phyloP scores from a whole-genome alignment of 2,888 invertebrate genomes.

The Drosophila helvetica region DNA sequence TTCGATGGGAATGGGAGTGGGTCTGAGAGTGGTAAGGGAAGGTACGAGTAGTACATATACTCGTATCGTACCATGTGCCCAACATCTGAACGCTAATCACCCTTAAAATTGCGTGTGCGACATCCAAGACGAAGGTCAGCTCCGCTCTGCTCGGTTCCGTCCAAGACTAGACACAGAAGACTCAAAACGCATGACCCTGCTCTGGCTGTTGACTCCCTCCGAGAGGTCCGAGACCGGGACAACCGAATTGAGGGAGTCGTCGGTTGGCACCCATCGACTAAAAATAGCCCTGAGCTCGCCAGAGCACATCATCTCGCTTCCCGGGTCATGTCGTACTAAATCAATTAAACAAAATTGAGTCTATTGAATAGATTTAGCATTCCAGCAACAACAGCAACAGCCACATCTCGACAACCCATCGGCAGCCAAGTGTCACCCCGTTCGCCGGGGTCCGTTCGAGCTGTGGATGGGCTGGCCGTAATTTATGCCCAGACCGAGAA shows the following conservation, averaged over 20 bases:
- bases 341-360: slow-evolving; percentile 58
- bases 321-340: slow-evolving; percentile 50
- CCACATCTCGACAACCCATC: slow-evolving; percentile 1
- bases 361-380: slow-evolving; percentile 42
- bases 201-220: background rate
- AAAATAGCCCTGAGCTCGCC: slow-evolving; percentile 26
- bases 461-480: slow-evolving; percentile 22
- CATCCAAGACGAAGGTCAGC: slow-evolving; percentile 66
- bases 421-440: slow-evolving; percentile 17
- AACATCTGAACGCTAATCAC: slow-evolving; percentile 67
- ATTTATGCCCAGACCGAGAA: slow-evolving; percentile 43
- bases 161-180: background rate
- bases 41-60: slow-evolving; percentile 7
- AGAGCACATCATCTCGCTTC: slow-evolving; percentile 10
- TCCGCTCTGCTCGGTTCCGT: background rate
- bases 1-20: slow-evolving; percentile 15
- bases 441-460: slow-evolving; percentile 1
- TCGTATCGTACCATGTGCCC: slow-evolving; percentile 41
- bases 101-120: slow-evolving; percentile 71
- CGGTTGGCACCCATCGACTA: slow-evolving; percentile 12
- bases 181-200: background rate
- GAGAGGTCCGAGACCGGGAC: background rate
- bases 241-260: background rate
- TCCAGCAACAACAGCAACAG: slow-evolving; percentile 6
- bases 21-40: slow-evolving; percentile 11